These are phyloP conservation scores for Alcis repandata DNA, from an alignment of 2,888 invertebrate genomes.

Conservation along the genomic window DNA sequence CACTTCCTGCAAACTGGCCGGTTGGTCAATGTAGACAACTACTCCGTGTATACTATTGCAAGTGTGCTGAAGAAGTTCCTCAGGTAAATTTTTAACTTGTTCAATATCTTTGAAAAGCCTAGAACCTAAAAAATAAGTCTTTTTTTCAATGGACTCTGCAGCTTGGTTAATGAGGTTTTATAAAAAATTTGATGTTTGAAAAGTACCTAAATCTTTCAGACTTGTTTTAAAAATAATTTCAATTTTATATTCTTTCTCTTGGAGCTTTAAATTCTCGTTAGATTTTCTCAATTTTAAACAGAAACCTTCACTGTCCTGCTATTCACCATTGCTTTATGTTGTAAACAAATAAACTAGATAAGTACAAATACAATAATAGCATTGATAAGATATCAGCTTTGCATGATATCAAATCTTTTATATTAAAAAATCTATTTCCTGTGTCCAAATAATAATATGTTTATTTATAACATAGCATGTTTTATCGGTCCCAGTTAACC, in stretches of 20 bases:
- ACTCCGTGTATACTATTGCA: conserved; percentile 98
- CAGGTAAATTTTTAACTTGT: conserved; percentile 68
- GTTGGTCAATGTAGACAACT: conserved; percentile 96
- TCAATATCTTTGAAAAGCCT: neutral
- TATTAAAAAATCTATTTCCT: neutral
- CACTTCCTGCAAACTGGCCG: conserved; percentile 96
- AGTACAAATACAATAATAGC: neutral
- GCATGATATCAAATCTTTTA: neutral
- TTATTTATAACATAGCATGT: no score
- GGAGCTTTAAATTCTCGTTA: neutral
- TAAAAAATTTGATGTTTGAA: no score
- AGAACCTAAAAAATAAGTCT: neutral
- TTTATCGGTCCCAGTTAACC: neutral
- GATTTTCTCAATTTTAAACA: neutral
- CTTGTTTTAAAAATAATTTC: no score
- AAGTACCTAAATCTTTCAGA: no score
- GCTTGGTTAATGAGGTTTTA: neutral
- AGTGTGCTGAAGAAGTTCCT: conserved; percentile 99
- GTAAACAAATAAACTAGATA: neutral
- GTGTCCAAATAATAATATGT: neutral
- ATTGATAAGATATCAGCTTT: conserved; percentile 2
- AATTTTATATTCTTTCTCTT: neutral
- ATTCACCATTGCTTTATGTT: neutral
- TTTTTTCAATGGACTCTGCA: neutral
- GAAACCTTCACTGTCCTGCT: neutral